Base-by-base conservation (phyloP, 1,140 invertebrate species). In the Caenorhabditis brenneri region DNA sequence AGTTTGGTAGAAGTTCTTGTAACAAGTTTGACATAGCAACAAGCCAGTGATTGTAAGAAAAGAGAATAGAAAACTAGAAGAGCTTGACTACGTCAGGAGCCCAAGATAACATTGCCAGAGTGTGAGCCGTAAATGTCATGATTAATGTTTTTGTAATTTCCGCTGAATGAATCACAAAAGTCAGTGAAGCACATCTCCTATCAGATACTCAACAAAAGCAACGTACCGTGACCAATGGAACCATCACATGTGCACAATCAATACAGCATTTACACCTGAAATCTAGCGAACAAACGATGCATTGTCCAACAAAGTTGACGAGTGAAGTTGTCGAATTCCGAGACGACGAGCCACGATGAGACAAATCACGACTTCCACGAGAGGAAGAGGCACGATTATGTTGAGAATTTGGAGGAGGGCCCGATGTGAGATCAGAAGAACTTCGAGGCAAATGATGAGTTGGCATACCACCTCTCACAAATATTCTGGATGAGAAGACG, bases 361-460 rank as follows among this genome's bases (percentile, higher is more conserved):
- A 46, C 1, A 53, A 36, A 33, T 69, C 81, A 29, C 81, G 55
- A 48, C 39, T 48, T 33, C 81, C 60, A 22, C 81, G 55, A 9
- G 46, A 48, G 9, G 80, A 81, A 10, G 80, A 81, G 15, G 51
- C 36, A 36, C 42, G 60, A 55, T 82, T 12, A 15, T 49, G 36
- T 46, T 46, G 55, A 65, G 55, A 22, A 42, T 27, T 22, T 2
- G 31, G 51, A 12, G 51, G 80, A 39, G 36, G 31, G 22, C 22
- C 80, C 22, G 46, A 42, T 31, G 80, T 81, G 22, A 81, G 49
- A 33, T 82, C 81, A 31, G 55, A 65, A 9, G 55, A 69, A 39
- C 81, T 82, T 46, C 81, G 81, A 27, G 81, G 81, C 58, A 82
- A 33, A 29, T 46, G 81, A 46, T 74, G 65, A 74, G 36, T 42